Conservation (phyloP, 2,888 invertebrate genomes). For the Bellardia pandia region DNA sequence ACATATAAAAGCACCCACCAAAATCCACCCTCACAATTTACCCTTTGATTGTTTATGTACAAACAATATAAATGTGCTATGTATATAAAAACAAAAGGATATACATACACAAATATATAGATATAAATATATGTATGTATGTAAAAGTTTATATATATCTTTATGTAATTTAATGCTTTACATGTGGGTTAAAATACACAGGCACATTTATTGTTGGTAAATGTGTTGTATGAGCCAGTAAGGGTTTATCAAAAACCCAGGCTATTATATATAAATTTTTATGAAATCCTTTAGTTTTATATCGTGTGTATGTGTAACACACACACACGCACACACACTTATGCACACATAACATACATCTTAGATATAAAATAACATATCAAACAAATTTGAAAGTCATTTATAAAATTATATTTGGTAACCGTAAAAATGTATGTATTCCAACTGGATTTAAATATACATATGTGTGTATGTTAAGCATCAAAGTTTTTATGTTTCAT, state of each 20-base stretch:
- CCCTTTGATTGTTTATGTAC: slow-evolving; percentile 66
- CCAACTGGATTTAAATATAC: not conserved
- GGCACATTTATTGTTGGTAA: slow-evolving; percentile 3
- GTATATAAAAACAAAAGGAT: slow-evolving; percentile 14
- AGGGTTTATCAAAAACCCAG: slow-evolving; percentile 69
- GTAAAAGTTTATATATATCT: not conserved
- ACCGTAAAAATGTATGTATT: slow-evolving; percentile 62
- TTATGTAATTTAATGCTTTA: slow-evolving; percentile 58
- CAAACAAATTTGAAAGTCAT: slow-evolving; percentile 73
- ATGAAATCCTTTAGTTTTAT: slow-evolving; percentile 63
- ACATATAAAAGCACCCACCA: slow-evolving; percentile 13
- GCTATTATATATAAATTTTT: slow-evolving; percentile 50
- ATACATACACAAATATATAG: not conserved
- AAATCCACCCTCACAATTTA: slow-evolving; percentile 71
- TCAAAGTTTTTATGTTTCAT: slow-evolving; percentile 35
- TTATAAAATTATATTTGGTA: slow-evolving; percentile 73
- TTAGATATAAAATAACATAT: slow-evolving; percentile 64
- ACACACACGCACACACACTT: not conserved
- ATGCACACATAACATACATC: not conserved
- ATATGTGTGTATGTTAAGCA: not conserved
- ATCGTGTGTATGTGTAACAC: not conserved
- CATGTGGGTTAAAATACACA: slow-evolving; percentile 58
- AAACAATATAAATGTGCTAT: slow-evolving; percentile 26
- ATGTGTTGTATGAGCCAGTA: slow-evolving; percentile 7
- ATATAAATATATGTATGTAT: not conserved